phyloP scores from a whole-genome alignment of 2,797 vertebrate species.

The Notolepis coatsorum region DNA sequence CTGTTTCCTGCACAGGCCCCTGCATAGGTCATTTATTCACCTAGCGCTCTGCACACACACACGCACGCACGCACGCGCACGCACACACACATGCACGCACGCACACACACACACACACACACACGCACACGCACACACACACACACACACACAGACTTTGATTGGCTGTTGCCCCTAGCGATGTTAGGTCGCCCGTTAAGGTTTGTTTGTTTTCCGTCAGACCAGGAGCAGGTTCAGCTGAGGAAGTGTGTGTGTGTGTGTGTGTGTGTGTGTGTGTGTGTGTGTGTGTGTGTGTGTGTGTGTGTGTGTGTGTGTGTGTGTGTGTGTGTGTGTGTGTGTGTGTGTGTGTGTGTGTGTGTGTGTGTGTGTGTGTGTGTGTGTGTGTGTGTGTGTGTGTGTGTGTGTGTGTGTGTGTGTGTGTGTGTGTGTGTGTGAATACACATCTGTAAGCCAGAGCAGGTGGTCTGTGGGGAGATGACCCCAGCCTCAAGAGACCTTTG shows the following conservation, averaged over 20 bases:
- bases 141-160: slow-evolving; percentile 78
- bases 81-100: slow-evolving; percentile 70
- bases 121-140: slow-evolving; percentile 24
- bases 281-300: slow-evolving; percentile 11
- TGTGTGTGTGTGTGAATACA: slow-evolving; percentile 16
- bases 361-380: slow-evolving; percentile 54
- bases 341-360: background rate
- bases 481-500: slow-evolving; percentile 82
- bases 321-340: slow-evolving; percentile 5
- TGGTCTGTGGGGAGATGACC: slow-evolving; percentile 84
- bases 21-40: slow-evolving; percentile 89
- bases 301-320: slow-evolving; percentile 7
- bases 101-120: slow-evolving; percentile 36
- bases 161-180: slow-evolving; percentile 86
- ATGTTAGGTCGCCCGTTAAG: slow-evolving; percentile 54
- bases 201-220: slow-evolving; percentile 75
- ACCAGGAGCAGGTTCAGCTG: slow-evolving; percentile 17
- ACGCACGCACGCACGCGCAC: slow-evolving; percentile 40
- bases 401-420: slow-evolving; percentile 22
- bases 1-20: slow-evolving; percentile 64
- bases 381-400: slow-evolving; percentile 61
- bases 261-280: background rate
- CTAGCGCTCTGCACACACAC: slow-evolving; percentile 72
- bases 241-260: slow-evolving; percentile 32
- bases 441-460: slow-evolving; percentile 77